Evolutionary conservation across 2,113 vertebrate genomes (phyloP).

Genomic region (Pedetes capensis): DNA sequence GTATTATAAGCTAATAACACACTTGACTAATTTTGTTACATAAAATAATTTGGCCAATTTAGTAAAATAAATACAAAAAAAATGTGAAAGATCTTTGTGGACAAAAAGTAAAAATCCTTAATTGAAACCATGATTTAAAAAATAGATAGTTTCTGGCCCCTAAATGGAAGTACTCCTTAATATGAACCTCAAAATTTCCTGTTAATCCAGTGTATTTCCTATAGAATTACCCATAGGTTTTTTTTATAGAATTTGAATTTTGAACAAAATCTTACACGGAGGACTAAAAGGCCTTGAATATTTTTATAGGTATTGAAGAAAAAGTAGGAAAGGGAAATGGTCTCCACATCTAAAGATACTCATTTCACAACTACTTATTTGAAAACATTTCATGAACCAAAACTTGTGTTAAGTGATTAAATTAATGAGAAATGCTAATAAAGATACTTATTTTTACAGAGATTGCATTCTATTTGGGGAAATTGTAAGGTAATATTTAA

Average conservation of each 20-base stretch:
- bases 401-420: neutral
- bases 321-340: neutral
- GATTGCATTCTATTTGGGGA: neutral
- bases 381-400: neutral
- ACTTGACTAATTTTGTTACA: too few species aligned
- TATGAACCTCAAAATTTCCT: neutral
- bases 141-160: too few species aligned
- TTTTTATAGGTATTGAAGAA: neutral
- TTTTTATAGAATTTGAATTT: neutral
- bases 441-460: neutral
- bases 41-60: too few species aligned
- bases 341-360: neutral
- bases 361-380: neutral
- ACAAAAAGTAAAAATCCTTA: neutral
- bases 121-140: neutral
- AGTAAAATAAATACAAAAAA: neutral
- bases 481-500: neutral
- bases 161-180: neutral
- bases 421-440: neutral
- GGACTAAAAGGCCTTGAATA: neutral
- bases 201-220: neutral
- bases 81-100: neutral
- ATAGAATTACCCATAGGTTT: neutral
- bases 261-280: neutral
- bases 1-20: too few species aligned